phyloP scores from a whole-genome alignment of 2,113 vertebrate genomes.

The Silurus glanis region DNA sequence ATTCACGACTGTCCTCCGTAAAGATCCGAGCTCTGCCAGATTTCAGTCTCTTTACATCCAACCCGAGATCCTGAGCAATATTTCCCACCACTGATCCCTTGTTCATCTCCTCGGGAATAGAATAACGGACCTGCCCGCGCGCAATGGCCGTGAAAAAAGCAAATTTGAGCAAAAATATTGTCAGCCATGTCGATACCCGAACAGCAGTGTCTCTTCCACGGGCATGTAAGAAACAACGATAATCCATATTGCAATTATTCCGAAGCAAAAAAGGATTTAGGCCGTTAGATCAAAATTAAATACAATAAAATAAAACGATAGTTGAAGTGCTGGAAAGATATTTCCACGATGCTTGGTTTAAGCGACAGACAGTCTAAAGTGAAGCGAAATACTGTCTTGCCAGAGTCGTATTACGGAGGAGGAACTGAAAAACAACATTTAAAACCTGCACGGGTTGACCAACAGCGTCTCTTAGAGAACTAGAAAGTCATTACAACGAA shows the following conservation, averaged over 20 bases:
- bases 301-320: constrained; percentile 61
- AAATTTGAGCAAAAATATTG: constrained; percentile 21
- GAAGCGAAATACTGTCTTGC: no score
- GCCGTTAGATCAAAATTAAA: no score
- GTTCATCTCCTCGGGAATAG: no score
- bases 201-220: not conserved
- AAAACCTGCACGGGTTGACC: constrained; percentile 65
- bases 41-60: constrained; percentile 51
- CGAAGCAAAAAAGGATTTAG: not conserved
- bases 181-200: constrained; percentile 16
- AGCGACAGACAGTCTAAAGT: no score
- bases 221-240: constrained; percentile 1
- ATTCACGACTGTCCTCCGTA: constrained; percentile 75
- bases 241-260: constrained; percentile 65
- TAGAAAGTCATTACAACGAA: constrained; percentile 40
- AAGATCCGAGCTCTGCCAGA: constrained; percentile 71
- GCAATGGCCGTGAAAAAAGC: no score
- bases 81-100: no score
- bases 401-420: constrained; percentile 12
- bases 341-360: no score
- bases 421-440: not conserved
- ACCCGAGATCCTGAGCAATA: constrained; percentile 66
- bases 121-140: no score
- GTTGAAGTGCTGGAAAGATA: constrained; percentile 57
- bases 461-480: constrained; percentile 86